These are phyloP conservation scores for Coptodon bakossiorum DNA, from an alignment of 2,113 vertebrate species.

Conservation along the genomic window DNA sequence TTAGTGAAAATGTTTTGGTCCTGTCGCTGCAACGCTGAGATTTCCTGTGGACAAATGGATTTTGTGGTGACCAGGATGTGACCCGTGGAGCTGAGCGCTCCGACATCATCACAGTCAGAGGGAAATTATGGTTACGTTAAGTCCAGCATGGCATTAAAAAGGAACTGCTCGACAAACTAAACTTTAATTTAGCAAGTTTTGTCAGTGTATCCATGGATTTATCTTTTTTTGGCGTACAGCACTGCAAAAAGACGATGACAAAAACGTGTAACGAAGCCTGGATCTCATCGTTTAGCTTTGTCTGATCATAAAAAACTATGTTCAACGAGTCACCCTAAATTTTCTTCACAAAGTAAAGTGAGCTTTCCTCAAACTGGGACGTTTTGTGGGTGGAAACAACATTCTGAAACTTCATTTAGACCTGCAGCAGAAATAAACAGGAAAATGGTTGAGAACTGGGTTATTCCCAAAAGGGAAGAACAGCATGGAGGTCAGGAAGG, in stretches of 20 bases:
- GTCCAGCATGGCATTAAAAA: background rate
- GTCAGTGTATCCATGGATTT: background rate
- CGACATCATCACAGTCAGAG: background rate
- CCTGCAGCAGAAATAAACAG: background rate
- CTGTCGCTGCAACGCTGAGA: background rate
- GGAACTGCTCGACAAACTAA: background rate
- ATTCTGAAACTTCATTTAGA: background rate
- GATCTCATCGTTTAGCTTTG: background rate
- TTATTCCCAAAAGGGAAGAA: background rate
- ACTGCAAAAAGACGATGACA: background rate
- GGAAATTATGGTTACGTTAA: background rate
- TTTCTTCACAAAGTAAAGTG: background rate
- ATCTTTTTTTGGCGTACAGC: background rate
- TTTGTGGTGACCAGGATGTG: background rate
- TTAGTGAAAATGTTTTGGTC: background rate
- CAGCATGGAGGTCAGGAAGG: background rate
- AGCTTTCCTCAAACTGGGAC: background rate
- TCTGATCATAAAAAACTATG: background rate
- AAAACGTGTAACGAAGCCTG: background rate
- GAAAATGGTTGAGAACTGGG: background rate
- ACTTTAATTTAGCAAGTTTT: fast-evolving
- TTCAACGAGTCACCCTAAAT: background rate
- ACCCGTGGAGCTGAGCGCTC: background rate
- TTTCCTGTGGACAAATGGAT: background rate
- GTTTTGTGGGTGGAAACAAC: background rate